phyloP scores from a whole-genome alignment of 2,797 vertebrate species.

The Enteromius trimaculatus region DNA sequence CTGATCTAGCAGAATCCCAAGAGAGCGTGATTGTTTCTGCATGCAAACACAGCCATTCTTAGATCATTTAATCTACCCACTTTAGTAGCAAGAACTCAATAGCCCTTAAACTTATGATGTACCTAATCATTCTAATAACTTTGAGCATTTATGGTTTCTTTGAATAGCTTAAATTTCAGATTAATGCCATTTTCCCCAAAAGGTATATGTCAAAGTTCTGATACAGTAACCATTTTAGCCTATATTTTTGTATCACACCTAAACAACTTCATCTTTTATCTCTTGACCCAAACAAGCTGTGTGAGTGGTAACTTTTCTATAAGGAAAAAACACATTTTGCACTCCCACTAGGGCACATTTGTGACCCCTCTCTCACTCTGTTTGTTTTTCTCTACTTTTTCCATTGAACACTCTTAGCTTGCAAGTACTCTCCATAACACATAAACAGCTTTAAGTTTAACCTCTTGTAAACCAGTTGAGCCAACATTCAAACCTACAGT shows the following conservation, averaged over 20 bases:
- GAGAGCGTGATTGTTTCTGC: slow-evolving; percentile 2
- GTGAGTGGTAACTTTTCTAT: slow-evolving; percentile 5
- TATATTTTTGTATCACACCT: background rate
- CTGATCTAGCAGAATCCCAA: background rate
- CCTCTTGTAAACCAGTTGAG: slow-evolving; percentile 35
- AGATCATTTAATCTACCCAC: background rate
- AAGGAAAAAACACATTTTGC: background rate
- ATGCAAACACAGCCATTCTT: background rate
- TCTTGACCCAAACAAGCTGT: slow-evolving; percentile 33
- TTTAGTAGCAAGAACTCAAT: background rate
- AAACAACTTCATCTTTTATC: slow-evolving; percentile 24
- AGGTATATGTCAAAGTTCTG: background rate
- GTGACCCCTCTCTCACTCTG: background rate
- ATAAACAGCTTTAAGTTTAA: slow-evolving; percentile 55
- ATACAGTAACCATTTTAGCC: background rate
- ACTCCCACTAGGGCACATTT: slow-evolving; percentile 11
- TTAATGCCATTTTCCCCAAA: background rate
- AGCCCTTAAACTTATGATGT: background rate
- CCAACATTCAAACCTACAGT: slow-evolving; percentile 2
- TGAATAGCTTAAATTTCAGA: background rate
- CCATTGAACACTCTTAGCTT: slow-evolving; percentile 23
- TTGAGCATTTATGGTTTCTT: background rate
- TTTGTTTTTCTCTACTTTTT: slow-evolving; percentile 17
- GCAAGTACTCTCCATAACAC: slow-evolving; percentile 42
- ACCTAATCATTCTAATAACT: background rate